Evolutionary conservation across 1,140 invertebrate genomes (phyloP), one percentile per base, ranked within the genome.

Genomic region (Formica exsecta): DNA sequence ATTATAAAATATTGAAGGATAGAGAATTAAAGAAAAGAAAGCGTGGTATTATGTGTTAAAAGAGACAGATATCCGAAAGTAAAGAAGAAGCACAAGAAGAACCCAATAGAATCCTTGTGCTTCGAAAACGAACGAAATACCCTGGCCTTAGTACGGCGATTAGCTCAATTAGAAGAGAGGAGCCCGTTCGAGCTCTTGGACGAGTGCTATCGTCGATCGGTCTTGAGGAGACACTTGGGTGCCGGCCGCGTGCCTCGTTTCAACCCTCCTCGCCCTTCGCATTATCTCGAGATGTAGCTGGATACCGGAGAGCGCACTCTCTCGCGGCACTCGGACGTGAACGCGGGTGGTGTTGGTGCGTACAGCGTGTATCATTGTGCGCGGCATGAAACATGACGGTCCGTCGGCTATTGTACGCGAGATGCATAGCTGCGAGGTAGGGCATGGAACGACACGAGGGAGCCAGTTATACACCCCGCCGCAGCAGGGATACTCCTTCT

Each of bases 241-340:
- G 48, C 38, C 41, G 22, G 77, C 76, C 87, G 84, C 83, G 70
- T 80, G 86, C 62, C 89, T 85, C 81, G 91, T 89, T 92, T 83
- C 68, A 61, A 73, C 38, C 70, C 70, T 16, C 38, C 11, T 90
- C 79, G n/a, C 81, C 48, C 41, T 71, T 74, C 88, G 90, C 91
- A 95, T 94, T 95, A 94, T 95, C 94, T 94, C 92, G 93, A 94
- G 93, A 94, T 94, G 38, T 48, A 73, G 70, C 68, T 48, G 22
- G 68, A 57, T 73, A 93, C 88, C 84, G 87, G 81, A 85, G 83
- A 86, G 81, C 68, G 65, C 64, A 79, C 76, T 73, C 71, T 32
- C 32, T 32, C 32, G 74, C 70, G 77, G 65, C 59, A 65, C 85
- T 74, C 36, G 70, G 64, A 29, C 66, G 5, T 64, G 36, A 22